These are phyloP conservation scores for Syngnathus rostellatus DNA, from an alignment of 2,797 vertebrate genomes.

Conservation along the genomic window DNA sequence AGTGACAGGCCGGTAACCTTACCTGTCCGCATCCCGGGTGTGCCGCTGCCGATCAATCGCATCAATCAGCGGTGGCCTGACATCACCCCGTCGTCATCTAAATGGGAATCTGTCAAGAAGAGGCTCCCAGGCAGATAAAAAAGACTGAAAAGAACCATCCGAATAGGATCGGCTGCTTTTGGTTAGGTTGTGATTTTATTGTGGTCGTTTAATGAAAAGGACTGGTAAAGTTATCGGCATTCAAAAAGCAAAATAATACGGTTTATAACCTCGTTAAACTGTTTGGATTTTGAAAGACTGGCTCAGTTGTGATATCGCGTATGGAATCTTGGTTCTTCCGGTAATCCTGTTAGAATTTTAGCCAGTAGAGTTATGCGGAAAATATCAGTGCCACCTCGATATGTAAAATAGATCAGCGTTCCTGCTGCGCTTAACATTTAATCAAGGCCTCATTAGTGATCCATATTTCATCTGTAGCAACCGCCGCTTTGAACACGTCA, in stretches of 20 bases:
- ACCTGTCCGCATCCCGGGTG: slow-evolving; percentile 30
- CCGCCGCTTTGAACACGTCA: slow-evolving; percentile 23
- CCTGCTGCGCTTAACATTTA: slow-evolving; percentile 32
- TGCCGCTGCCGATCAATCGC: slow-evolving; percentile 23
- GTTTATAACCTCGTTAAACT: not conserved
- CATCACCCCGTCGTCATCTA: slow-evolving; percentile 9
- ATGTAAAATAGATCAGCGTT: slow-evolving; percentile 18
- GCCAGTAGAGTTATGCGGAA: not conserved
- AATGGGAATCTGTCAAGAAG: slow-evolving; percentile 33
- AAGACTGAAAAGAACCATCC: not conserved
- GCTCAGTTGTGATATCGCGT: not conserved
- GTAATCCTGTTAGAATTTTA: not conserved
- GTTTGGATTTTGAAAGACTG: not conserved
- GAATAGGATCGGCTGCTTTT: not conserved
- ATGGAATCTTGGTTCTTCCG: not conserved
- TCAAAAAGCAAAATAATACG: not conserved
- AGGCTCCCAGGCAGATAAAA: not conserved
- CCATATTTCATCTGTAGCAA: slow-evolving; percentile 30
- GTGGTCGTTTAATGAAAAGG: not conserved
- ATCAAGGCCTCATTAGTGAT: slow-evolving; percentile 37
- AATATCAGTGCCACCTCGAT: not conserved
- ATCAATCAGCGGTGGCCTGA: slow-evolving; percentile 41
- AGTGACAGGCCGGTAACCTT: slow-evolving; percentile 52
- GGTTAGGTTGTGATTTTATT: not conserved
- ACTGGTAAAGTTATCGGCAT: not conserved